Percentiles rank a stretch among this genome's conserved stretches.
These are phyloP conservation scores for Trilocha varians DNA, from an alignment of 2,888 invertebrate genomes.

Conservation along the genomic window DNA sequence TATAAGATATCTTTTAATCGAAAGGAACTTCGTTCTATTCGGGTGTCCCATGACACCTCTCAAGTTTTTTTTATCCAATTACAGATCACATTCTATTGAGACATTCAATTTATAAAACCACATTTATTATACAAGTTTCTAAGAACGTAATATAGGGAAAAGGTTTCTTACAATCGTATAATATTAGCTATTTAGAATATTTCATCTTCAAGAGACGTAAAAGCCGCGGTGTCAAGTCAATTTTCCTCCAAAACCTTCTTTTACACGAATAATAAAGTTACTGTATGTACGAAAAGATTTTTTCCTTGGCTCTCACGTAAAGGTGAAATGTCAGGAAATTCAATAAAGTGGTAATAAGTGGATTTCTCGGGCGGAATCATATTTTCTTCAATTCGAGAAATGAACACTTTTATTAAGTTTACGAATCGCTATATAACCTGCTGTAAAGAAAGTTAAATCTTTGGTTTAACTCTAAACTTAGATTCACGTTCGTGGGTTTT, in stretches of 20 bases:
- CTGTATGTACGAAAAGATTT: conserved; percentile 31
- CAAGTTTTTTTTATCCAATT: no score
- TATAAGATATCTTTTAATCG: no score
- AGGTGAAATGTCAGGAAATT: conserved; percentile 51
- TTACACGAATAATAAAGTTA: conserved; percentile 33
- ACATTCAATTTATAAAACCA: no score
- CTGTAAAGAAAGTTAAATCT: neutral
- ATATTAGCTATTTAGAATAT: conserved; percentile 6
- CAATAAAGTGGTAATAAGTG: conserved; percentile 60
- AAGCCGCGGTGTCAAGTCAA: conserved; percentile 20
- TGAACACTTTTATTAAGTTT: conserved; percentile 34
- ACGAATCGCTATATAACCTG: conserved; percentile 8
- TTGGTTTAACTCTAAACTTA: no score
- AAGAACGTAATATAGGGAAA: no score
- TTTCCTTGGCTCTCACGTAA: conserved; percentile 26
- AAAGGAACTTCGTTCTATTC: no score
- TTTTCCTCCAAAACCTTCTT: conserved; percentile 23
- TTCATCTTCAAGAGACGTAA: neutral
- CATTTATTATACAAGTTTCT: no score
- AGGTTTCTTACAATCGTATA: neutral
- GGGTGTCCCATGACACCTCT: no score
- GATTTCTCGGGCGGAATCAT: conserved; percentile 42
- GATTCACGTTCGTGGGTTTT: no score
- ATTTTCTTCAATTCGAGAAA: conserved; percentile 40
- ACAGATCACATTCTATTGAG: no score